Conservation (phyloP, 2,888 invertebrate genomes). For the Synanthedon andrenaeformis region DNA sequence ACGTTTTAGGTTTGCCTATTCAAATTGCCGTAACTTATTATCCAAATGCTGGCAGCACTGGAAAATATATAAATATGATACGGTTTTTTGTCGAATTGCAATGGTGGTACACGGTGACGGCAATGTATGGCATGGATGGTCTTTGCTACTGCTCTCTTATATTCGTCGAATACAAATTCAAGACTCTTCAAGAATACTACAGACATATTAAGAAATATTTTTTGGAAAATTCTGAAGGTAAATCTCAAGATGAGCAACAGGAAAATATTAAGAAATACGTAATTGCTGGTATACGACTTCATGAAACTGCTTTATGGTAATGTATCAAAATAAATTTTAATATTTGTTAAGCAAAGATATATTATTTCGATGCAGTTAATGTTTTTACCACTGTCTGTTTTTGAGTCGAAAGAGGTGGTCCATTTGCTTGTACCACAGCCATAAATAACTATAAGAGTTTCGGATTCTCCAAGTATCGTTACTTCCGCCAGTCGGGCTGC, state of each 20-base stretch:
- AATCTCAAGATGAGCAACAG: neutral
- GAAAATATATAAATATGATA: neutral
- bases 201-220: neutral
- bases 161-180: neutral
- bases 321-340: no score
- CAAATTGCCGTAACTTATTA: neutral
- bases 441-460: no score
- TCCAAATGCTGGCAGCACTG: neutral
- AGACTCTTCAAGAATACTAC: neutral
- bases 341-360: no score
- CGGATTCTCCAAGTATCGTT: no score
- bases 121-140: neutral
- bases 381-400: no score
- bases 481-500: no score
- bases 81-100: neutral
- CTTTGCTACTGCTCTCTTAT: neutral
- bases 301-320: neutral
- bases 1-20: neutral
- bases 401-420: no score
- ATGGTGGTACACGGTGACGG: neutral
- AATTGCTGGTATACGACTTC: neutral
- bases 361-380: no score
- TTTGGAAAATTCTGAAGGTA: neutral
- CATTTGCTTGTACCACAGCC: no score
- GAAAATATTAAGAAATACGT: neutral